Conservation (phyloP, 1,140 invertebrate genomes). For the Seison nebaliae region DNA sequence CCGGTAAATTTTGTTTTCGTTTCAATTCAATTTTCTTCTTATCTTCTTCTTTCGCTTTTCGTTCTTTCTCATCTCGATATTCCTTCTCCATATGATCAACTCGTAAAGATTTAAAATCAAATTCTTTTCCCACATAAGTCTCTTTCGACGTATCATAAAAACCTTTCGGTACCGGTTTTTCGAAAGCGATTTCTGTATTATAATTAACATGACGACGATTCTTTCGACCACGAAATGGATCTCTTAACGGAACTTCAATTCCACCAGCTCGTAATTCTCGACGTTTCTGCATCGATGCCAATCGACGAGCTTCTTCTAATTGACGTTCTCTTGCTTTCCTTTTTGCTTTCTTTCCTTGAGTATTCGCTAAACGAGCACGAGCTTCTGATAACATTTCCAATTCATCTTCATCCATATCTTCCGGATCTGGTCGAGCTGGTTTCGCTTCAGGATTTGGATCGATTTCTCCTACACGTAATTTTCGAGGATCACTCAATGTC, state of each 20-base stretch:
- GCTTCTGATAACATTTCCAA: slow-evolving; percentile 97
- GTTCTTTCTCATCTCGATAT: slow-evolving; percentile 45
- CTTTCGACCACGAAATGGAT: slow-evolving; percentile 18
- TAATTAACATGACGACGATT: slow-evolving; percentile 52
- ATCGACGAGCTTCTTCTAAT: slow-evolving; percentile 71
- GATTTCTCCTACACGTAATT: slow-evolving; percentile 89
- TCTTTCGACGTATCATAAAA: slow-evolving; percentile 80
- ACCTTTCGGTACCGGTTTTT: slow-evolving; percentile 56
- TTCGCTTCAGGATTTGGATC: slow-evolving; percentile 99
- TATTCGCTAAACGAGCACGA: slow-evolving; percentile 81
- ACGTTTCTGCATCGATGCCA: slow-evolving; percentile 81
- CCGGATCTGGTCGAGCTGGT: slow-evolving; percentile 90
- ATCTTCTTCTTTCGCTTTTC: slow-evolving; percentile 49
- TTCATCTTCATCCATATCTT: slow-evolving; percentile 99
- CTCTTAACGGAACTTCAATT: slow-evolving; percentile 45
- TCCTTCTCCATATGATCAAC: slow-evolving; percentile 59
- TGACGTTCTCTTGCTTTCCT: slow-evolving; percentile 93
- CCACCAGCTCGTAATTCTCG: slow-evolving; percentile 83
- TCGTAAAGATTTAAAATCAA: slow-evolving; percentile 57
- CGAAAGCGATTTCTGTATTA: slow-evolving; percentile 87
- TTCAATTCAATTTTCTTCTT: slow-evolving; percentile 86
- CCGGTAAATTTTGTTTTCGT: slow-evolving; percentile 27
- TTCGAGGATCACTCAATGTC: slow-evolving; percentile 59
- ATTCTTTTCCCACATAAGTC: slow-evolving; percentile 51
- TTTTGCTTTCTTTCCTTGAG: slow-evolving; percentile 96